Conservation (phyloP, 2,888 invertebrate genomes). For the Embidobia sp. region DNA sequence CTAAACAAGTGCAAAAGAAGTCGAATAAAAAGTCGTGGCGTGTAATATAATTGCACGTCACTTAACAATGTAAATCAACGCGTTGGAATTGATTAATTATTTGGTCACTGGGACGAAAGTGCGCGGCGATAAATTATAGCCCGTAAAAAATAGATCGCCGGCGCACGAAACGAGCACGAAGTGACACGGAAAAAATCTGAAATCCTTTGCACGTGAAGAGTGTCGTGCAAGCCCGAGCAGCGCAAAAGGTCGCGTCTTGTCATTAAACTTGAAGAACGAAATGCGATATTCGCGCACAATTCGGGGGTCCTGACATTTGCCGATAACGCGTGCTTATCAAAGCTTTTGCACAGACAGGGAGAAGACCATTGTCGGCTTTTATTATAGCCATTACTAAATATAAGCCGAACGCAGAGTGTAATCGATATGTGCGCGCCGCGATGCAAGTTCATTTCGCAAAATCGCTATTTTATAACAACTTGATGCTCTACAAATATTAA, state of each 20-base stretch:
- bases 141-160: constrained; percentile 21
- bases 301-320: too few relatives aligned
- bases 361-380: constrained; percentile 35
- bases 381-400: constrained; percentile 47
- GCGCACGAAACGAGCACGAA: constrained; percentile 4
- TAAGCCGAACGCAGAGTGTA: constrained; percentile 31
- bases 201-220: constrained; percentile 13
- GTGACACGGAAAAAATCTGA: constrained; percentile 12
- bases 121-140: constrained; percentile 21
- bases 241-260: constrained; percentile 37
- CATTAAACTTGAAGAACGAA: constrained; percentile 33
- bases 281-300: constrained; percentile 12
- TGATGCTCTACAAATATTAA: too few relatives aligned
- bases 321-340: constrained; percentile 13
- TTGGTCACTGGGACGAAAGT: constrained; percentile 9
- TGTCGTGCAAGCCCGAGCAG: constrained; percentile 5
- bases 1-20: neutral
- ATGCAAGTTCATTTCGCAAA: too few relatives aligned
- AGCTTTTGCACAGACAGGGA: neutral
- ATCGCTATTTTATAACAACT: too few relatives aligned
- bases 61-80: too few relatives aligned
- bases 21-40: too few relatives aligned
- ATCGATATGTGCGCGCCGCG: constrained; percentile 27
- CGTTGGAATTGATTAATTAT: too few relatives aligned
- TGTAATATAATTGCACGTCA: too few relatives aligned